Percentiles rank a stretch among this genome's conserved stretches.
Conservation (phyloP, 2,888 invertebrate species). For the Mesoligia furuncula region DNA sequence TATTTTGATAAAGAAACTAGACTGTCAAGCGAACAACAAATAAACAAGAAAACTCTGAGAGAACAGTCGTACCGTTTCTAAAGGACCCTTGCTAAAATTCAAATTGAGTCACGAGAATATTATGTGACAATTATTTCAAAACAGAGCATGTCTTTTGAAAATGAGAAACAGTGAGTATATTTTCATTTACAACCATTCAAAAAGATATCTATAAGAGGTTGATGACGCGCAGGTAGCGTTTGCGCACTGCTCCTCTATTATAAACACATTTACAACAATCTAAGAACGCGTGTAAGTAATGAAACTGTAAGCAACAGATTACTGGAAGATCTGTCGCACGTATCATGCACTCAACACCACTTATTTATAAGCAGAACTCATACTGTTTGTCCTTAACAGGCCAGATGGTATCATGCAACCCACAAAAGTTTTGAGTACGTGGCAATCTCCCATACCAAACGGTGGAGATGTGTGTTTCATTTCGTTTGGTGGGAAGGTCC, state of each 20-base stretch:
- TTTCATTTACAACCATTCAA: neutral
- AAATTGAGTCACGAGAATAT: neutral
- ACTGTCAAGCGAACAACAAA: too few species aligned
- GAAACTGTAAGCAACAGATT: neutral
- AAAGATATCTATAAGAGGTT: neutral
- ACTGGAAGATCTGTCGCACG: conserved; percentile 3
- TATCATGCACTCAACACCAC: conserved; percentile 31
- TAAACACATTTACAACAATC: conserved; percentile 2
- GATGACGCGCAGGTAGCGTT: neutral
- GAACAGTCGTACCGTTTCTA: too few species aligned
- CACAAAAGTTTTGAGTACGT: conserved; percentile 13
- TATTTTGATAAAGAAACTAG: too few species aligned
- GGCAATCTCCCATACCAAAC: too few species aligned
- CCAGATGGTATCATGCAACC: conserved; percentile 14
- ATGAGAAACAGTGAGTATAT: neutral
- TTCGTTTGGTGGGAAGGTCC: neutral
- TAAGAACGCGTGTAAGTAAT: neutral
- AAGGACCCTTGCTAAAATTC: neutral
- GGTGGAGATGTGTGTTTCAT: neutral
- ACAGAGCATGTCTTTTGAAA: neutral
- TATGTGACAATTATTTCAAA: neutral
- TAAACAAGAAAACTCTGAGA: too few species aligned
- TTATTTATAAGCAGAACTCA: conserved; percentile 1
- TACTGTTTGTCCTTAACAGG: neutral
- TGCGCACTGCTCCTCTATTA: neutral